These are phyloP conservation scores for Hippocampus kuda DNA, from an alignment of 2,797 vertebrate genomes.

Conservation along the genomic window DNA sequence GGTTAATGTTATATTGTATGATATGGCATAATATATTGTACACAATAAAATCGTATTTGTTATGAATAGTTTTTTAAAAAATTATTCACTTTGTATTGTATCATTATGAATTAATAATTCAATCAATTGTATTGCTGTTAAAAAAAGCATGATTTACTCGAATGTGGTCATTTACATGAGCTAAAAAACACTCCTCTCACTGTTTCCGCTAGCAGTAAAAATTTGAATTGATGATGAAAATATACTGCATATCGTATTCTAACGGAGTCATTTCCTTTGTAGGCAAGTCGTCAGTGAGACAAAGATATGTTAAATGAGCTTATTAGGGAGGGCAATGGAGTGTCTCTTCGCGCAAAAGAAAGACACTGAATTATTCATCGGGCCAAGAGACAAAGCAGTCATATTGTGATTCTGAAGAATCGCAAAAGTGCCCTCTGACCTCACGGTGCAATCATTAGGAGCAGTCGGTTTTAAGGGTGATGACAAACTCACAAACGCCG, in stretches of 20 bases:
- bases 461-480: constrained; percentile 18
- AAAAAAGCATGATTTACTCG: no score
- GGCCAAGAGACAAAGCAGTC: constrained; percentile 2
- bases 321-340: constrained; percentile 3
- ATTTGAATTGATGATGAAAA: not conserved
- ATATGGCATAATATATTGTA: no score
- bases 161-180: no score
- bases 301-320: constrained; percentile 9
- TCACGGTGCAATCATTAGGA: constrained; percentile 27
- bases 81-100: no score
- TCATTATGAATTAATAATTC: no score
- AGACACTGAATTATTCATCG: constrained; percentile 51
- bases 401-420: constrained; percentile 33
- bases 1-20: no score
- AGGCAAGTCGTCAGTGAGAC: constrained; percentile 2
- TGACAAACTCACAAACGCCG: constrained; percentile 40
- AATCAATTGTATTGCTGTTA: no score
- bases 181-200: no score
- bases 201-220: not conserved
- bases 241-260: constrained; percentile 1
- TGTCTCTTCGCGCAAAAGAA: constrained; percentile 29
- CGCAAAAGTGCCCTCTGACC: constrained; percentile 41
- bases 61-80: no score
- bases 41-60: no score
- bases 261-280: not conserved